Percentiles rank a stretch among this genome's conserved stretches.
These are phyloP conservation scores for Molossus alvarezi DNA, from an alignment of 2,797 vertebrate species.

Conservation along the genomic window DNA sequence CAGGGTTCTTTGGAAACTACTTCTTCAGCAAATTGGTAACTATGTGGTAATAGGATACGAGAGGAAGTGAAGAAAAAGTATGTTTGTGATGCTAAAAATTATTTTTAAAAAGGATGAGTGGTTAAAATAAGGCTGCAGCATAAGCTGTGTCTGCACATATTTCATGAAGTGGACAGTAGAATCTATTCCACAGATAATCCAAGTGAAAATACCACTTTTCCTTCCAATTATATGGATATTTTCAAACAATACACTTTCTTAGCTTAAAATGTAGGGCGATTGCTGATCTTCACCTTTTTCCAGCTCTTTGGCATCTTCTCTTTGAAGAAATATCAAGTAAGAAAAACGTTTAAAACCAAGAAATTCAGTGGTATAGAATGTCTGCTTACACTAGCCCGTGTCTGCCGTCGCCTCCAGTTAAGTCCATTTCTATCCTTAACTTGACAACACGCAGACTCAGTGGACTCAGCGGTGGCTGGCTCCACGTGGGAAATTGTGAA, in stretches of 20 bases:
- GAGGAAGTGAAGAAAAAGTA: conserved; percentile 49
- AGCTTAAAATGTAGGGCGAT: background rate
- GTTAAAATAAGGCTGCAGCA: background rate
- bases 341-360: conserved; percentile 38
- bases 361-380: background rate
- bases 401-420: background rate
- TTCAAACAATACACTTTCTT: conserved; percentile 49
- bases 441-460: background rate
- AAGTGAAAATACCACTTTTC: conserved; percentile 49
- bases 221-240: conserved; percentile 39
- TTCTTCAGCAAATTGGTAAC: conserved; percentile 78
- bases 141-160: conserved; percentile 48
- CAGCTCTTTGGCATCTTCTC: background rate
- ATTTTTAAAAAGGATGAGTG: conserved; percentile 46
- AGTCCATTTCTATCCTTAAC: background rate
- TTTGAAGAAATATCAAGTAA: background rate
- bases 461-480: background rate
- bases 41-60: conserved; percentile 51
- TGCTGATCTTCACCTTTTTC: conserved; percentile 7
- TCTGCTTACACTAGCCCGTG: background rate
- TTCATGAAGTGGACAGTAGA: conserved; percentile 3
- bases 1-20: conserved; percentile 66
- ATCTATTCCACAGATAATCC: conserved; percentile 59
- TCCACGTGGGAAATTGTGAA: background rate
- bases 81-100: conserved; percentile 52